Evolutionary conservation across 2,113 vertebrate species (phyloP).

Genomic region (Sciurus niger): DNA sequence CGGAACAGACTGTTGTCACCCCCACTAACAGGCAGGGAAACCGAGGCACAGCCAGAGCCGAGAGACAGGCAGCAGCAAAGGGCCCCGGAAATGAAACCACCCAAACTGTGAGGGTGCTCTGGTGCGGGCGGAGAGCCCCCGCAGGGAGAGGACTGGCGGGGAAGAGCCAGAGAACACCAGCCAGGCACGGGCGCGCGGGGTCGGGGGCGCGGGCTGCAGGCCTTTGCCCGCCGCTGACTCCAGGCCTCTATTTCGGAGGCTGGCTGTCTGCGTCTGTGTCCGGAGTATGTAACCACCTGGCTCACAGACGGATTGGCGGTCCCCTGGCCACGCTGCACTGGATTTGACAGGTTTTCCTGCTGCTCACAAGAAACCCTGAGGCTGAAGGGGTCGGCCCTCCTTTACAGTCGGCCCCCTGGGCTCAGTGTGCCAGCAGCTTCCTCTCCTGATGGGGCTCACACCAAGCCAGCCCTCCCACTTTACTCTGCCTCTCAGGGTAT

Average conservation of each 20-base stretch:
- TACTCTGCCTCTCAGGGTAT: accelerated
- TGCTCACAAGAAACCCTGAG: not conserved
- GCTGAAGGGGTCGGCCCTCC: not conserved
- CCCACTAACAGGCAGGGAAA: not conserved
- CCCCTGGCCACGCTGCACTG: not conserved
- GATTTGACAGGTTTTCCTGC: not conserved
- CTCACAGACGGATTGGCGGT: too few relatives aligned
- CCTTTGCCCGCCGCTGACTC: too few relatives aligned
- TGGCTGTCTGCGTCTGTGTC: too few relatives aligned
- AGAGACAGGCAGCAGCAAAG: not conserved
- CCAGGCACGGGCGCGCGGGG: too few relatives aligned
- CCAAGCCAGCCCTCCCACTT: not conserved
- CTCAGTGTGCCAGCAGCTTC: not conserved
- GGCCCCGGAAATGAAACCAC: not conserved
- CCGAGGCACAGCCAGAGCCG: not conserved
- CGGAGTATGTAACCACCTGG: not conserved
- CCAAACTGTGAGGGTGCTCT: too few relatives aligned
- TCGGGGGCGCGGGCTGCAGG: too few relatives aligned
- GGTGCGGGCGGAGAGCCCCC: too few relatives aligned
- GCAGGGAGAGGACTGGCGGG: too few relatives aligned
- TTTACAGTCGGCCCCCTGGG: not conserved
- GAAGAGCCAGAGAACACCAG: too few relatives aligned
- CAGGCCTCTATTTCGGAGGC: too few relatives aligned
- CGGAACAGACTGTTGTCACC: too few relatives aligned
- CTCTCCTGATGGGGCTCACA: not conserved